Evolutionary conservation across 1,140 invertebrate species (phyloP).

Genomic region (Vanessa atalanta): DNA sequence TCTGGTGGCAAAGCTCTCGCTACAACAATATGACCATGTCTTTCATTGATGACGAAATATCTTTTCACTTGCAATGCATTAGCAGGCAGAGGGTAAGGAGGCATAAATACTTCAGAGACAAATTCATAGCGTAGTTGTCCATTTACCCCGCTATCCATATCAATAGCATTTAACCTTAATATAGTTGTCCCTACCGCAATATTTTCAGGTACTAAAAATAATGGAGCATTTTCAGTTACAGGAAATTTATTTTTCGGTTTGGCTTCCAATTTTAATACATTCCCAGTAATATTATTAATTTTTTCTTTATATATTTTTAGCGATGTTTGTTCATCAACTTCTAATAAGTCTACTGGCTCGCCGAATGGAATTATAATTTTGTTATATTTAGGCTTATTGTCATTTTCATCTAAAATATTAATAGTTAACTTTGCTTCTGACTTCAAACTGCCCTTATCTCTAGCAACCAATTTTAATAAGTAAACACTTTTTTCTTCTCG

Average conservation of each 20-base stretch:
- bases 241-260: conserved; percentile 81
- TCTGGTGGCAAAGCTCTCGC: conserved; percentile 88
- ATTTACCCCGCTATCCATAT: conserved; percentile 89
- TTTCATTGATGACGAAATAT: conserved; percentile 88
- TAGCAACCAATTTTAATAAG: conserved; percentile 86
- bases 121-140: conserved; percentile 89
- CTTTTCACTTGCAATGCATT: conserved; percentile 79
- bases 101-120: conserved; percentile 83
- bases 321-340: conserved; percentile 78
- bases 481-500: conserved; percentile 87
- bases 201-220: conserved; percentile 89
- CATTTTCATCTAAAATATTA: conserved; percentile 89
- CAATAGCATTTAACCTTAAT: conserved; percentile 89
- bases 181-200: conserved; percentile 87
- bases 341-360: conserved; percentile 84
- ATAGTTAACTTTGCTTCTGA: conserved; percentile 87
- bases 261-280: conserved; percentile 59
- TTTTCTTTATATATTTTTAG: conserved; percentile 75
- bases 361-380: conserved; percentile 85
- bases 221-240: conserved; percentile 74
- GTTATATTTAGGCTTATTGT: conserved; percentile 88
- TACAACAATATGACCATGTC: conserved; percentile 88
- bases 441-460: conserved; percentile 87
- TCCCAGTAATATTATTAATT: conserved; percentile 56
- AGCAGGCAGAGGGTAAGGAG: conserved; percentile 68